Conservation (phyloP, 1,140 invertebrate species). For the Psilanteris sp. region DNA sequence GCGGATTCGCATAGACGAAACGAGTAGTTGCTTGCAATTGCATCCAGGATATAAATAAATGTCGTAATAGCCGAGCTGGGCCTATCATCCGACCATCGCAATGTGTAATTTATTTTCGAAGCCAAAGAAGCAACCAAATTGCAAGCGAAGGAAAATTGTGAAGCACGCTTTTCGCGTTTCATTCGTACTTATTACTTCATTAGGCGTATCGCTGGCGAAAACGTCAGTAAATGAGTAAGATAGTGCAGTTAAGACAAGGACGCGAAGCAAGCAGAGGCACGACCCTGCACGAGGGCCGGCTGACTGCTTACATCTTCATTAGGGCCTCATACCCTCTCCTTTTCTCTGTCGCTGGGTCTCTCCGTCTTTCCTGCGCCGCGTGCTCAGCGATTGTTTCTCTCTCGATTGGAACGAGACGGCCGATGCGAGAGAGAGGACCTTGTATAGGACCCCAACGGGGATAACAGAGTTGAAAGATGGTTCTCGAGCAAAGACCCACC, state of each 20-base stretch:
- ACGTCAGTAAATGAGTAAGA: conserved; percentile 42
- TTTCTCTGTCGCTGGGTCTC: conserved; percentile 40
- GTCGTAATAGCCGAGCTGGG: too few relatives aligned
- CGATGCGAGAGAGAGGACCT: conserved; percentile 45
- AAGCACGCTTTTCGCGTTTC: conserved; percentile 42
- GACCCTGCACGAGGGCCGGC: conserved; percentile 73
- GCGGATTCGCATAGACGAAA: too few relatives aligned
- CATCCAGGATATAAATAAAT: too few relatives aligned
- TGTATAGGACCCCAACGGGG: conserved; percentile 68
- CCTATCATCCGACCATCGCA: too few relatives aligned
- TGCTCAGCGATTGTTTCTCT: conserved; percentile 46
- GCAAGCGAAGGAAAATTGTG: neutral
- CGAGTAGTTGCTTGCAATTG: too few relatives aligned
- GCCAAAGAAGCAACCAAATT: too few relatives aligned
- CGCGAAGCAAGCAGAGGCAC: conserved; percentile 71
- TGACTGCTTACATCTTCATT: conserved; percentile 81
- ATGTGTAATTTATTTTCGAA: too few relatives aligned
- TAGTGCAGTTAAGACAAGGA: conserved; percentile 64
- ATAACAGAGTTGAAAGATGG: conserved; percentile 72
- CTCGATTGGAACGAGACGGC: conserved; percentile 32
- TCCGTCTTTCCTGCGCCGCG: conserved; percentile 61
- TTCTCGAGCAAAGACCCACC: conserved; percentile 77
- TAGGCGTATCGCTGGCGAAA: conserved; percentile 58
- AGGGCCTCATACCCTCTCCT: conserved; percentile 70
- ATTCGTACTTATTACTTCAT: conserved; percentile 56